Evolutionary conservation across 1,140 invertebrate genomes (phyloP).

Genomic region (Aphelenchoides avenae): DNA sequence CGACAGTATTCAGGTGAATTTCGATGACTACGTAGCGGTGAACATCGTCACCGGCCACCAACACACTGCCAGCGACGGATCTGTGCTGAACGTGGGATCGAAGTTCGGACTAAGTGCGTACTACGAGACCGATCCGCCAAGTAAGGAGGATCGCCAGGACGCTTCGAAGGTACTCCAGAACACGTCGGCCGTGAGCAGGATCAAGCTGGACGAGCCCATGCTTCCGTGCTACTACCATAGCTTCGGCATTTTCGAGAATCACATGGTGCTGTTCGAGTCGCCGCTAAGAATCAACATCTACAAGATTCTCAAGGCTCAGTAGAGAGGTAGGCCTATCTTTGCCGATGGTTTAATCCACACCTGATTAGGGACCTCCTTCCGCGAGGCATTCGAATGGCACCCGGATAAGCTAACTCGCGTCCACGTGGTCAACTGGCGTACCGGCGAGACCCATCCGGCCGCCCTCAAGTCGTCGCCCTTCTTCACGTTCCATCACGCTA

Average conservation of each 20-base stretch:
- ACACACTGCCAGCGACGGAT: background rate
- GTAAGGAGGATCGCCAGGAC: no score
- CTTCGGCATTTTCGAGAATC: constrained; percentile 9
- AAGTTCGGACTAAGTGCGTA: background rate
- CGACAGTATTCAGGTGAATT: background rate
- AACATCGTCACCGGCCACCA: constrained; percentile 2
- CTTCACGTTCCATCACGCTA: constrained; percentile 12
- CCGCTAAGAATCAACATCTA: constrained; percentile 1
- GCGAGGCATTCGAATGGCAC: constrained; percentile 2
- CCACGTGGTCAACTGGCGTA: no score
- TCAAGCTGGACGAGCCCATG: background rate
- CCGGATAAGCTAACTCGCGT: background rate
- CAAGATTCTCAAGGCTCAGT: background rate
- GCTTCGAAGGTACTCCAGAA: no score
- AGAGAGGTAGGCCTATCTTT: background rate
- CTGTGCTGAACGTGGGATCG: constrained; percentile 1
- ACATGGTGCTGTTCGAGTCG: constrained; percentile 7
- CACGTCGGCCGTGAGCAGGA: no score
- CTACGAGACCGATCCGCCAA: background rate
- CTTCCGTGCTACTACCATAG: constrained; percentile 1
- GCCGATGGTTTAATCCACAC: no score
- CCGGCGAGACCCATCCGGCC: no score
- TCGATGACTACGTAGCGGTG: background rate
- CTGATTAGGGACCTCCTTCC: background rate
- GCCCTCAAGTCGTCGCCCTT: background rate